These are phyloP conservation scores for Machimus atricapillus DNA, from an alignment of 2,888 invertebrate genomes.

Conservation along the genomic window DNA sequence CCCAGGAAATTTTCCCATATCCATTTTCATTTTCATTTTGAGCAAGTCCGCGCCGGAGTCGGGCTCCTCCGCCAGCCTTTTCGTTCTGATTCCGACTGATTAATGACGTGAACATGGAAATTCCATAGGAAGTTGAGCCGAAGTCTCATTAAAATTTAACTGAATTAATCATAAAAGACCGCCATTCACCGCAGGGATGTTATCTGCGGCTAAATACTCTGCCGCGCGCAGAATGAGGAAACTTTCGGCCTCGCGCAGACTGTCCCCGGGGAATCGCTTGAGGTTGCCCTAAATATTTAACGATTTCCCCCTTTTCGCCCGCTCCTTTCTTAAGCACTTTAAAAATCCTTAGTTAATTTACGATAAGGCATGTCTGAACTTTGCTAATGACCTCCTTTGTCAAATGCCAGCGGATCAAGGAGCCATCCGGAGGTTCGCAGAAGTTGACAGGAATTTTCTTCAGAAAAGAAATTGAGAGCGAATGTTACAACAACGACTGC, in stretches of 20 bases:
- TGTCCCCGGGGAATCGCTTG: neutral
- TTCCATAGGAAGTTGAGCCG: slow-evolving; percentile 55
- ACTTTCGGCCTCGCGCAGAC: neutral
- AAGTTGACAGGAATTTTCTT: slow-evolving; percentile 18
- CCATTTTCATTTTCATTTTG: neutral
- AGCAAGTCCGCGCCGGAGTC: neutral
- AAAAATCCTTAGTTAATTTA: slow-evolving; percentile 49
- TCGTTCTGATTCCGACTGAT: slow-evolving; percentile 8
- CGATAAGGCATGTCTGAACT: slow-evolving; percentile 49
- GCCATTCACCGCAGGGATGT: slow-evolving; percentile 7
- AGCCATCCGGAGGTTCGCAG: slow-evolving; percentile 3
- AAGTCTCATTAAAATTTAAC: slow-evolving; percentile 45
- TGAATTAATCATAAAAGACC: slow-evolving; percentile 39
- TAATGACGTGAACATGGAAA: slow-evolving; percentile 32
- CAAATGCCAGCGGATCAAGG: slow-evolving; percentile 49
- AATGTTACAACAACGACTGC: slow-evolving; percentile 43
- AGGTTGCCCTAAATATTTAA: slow-evolving; percentile 3
- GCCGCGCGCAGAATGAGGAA: neutral
- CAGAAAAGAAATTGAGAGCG: slow-evolving; percentile 9
- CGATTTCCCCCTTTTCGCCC: neutral
- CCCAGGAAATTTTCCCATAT: neutral
- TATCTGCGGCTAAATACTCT: slow-evolving; percentile 7
- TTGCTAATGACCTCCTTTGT: slow-evolving; percentile 51
- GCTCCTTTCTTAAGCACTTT: neutral
- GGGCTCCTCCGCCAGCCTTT: neutral